Conservation (phyloP, 2,797 vertebrate species). For the Microctenopoma steveboyesi region DNA sequence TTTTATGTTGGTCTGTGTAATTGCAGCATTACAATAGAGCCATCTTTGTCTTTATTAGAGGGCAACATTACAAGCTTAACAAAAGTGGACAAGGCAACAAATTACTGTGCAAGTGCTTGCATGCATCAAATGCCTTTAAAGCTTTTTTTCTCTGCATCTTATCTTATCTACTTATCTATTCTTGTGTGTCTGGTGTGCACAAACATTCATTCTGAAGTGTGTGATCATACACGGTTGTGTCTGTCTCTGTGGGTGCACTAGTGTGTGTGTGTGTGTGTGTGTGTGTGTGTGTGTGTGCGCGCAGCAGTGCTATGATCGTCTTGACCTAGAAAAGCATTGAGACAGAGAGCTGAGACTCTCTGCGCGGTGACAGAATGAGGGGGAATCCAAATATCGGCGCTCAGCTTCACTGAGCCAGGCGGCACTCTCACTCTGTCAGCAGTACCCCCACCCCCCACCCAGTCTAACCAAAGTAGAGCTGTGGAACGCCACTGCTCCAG, state of each 20-base stretch:
- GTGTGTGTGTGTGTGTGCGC: not conserved
- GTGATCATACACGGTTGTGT: slow-evolving; percentile 14
- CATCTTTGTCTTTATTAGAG: slow-evolving; percentile 5
- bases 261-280: not conserved
- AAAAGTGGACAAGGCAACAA: slow-evolving; percentile 19
- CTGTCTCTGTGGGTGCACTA: slow-evolving; percentile 12
- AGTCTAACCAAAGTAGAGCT: slow-evolving; percentile 31
- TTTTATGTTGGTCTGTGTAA: slow-evolving; percentile 1
- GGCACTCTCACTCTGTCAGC: slow-evolving; percentile 56
- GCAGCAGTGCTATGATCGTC: slow-evolving; percentile 65
- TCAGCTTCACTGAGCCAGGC: slow-evolving; percentile 65
- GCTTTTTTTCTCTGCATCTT: not conserved
- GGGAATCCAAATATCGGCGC: slow-evolving; percentile 57
- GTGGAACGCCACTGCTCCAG: slow-evolving; percentile 43
- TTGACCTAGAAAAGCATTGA: slow-evolving; percentile 80
- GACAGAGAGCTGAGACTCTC: slow-evolving; percentile 65
- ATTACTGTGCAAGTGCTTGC: slow-evolving; percentile 2
- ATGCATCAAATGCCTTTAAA: slow-evolving; percentile 3
- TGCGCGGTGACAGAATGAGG: slow-evolving; percentile 61
- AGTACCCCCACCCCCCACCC: not conserved
- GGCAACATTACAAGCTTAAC: not conserved
- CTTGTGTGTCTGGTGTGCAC: slow-evolving; percentile 2
- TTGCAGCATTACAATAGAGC: slow-evolving; percentile 3
- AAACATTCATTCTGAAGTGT: slow-evolving; percentile 2
- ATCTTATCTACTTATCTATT: not conserved